Percentiles rank a stretch among this genome's conserved stretches.
phyloP scores from a whole-genome alignment of 2,113 vertebrate species.

The Tetrax tetrax region DNA sequence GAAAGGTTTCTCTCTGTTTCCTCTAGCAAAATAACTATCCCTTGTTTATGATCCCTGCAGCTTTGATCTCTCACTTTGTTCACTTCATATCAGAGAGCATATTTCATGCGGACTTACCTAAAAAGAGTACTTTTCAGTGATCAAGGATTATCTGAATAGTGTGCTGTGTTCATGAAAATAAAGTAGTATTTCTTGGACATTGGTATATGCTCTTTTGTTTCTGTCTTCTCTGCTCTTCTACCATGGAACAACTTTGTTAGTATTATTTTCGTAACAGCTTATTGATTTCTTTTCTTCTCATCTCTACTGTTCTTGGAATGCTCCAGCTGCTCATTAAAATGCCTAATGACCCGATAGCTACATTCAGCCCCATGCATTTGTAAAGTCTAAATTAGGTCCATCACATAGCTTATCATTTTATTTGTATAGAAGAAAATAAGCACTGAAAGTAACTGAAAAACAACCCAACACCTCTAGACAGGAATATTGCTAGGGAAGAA shows the following conservation, averaged over 20 bases:
- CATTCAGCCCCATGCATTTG: neutral
- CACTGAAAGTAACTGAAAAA: neutral
- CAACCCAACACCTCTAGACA: neutral
- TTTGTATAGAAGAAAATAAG: neutral
- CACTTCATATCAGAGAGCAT: neutral
- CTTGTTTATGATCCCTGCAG: neutral
- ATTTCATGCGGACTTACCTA: neutral
- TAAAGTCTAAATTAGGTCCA: neutral
- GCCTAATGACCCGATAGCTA: neutral
- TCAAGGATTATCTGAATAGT: neutral
- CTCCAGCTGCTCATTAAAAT: neutral
- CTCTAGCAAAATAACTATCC: neutral
- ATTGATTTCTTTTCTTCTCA: conserved; percentile 2
- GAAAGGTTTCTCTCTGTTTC: neutral
- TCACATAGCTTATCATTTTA: neutral
- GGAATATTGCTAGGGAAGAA: neutral
- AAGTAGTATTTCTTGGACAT: neutral
- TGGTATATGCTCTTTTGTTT: neutral
- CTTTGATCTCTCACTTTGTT: neutral
- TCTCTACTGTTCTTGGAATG: neutral
- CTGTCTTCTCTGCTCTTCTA: neutral
- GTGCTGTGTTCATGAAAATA: neutral
- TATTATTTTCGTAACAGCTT: neutral
- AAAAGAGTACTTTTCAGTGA: neutral
- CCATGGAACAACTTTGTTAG: neutral